Evolutionary conservation across 2,888 invertebrate species (phyloP), one percentile per base, ranked within the genome.

Genomic region (Myopa testacea): DNA sequence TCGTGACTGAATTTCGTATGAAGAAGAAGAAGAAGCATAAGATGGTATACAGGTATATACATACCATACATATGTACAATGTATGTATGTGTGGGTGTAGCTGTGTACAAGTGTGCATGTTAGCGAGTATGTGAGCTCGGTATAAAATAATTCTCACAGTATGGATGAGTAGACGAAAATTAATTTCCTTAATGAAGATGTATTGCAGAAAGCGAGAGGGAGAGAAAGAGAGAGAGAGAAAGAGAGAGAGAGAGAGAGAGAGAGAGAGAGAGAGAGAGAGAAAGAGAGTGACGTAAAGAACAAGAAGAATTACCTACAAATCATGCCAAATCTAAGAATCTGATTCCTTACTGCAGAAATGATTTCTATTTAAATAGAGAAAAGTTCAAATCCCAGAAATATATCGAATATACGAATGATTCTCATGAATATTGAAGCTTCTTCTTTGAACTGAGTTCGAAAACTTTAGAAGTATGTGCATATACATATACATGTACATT

Each of bases 121-220:
- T 55, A 10, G 4, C 8, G 40, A 4, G 40, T 8, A 8, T 40
- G 40, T 8, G 5, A 40, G 8, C 40, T 4, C 40, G 10, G 10
- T 6, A 8, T 45, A 45, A 45, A 8, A 8, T 6, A 45, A 45
- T 3, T 45, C 10, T 45, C 45, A 45, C 26, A 45, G 45, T 10
- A 7, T 6, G 60, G 60, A 19, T 10, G 52, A 45, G 26, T 12
- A 55, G 55, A 52, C 14, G 70, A 52, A 75, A 75, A 75, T 75
- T 75, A 75, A 75, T 75, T 75, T 75, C 68, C 75, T 65, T 75
- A 75, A 75, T 75, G 67, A 75, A 75, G 75, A 75, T 67, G 52
- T 75, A 75, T 75, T 12, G n/a, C 5, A 19, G 62, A 12, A 19
- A 4, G 10, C 10, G n/a, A 62, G 62, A 19, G 19, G 3, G 4